These are phyloP conservation scores for Brenthis daphne DNA, from an alignment of 2,888 invertebrate species.

Conservation along the genomic window DNA sequence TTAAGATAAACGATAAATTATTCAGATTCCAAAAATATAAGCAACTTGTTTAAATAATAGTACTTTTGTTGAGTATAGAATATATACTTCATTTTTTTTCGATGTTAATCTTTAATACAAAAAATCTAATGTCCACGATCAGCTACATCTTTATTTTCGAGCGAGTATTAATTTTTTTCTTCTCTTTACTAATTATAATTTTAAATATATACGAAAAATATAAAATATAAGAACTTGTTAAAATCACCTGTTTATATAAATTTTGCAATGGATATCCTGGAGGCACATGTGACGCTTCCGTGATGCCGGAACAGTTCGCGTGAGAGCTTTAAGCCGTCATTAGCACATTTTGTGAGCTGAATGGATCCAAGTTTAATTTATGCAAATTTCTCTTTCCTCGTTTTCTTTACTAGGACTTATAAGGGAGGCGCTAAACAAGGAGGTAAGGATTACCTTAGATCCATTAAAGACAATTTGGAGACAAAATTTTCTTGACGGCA, in stretches of 20 bases:
- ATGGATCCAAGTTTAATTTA: constrained; percentile 72
- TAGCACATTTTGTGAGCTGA: constrained; percentile 66
- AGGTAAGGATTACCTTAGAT: constrained; percentile 45
- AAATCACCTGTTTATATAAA: neutral
- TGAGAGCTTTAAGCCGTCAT: constrained; percentile 55
- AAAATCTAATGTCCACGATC: too few species aligned
- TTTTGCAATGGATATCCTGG: constrained; percentile 16
- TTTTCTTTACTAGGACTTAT: constrained; percentile 65
- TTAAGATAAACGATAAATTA: constrained; percentile 37
- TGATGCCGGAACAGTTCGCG: constrained; percentile 60
- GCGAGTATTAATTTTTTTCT: too few species aligned
- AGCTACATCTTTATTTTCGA: too few species aligned
- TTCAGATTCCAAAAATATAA: constrained; percentile 29
- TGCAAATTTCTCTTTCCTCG: constrained; percentile 75
- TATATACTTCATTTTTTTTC: neutral
- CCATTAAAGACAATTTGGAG: constrained; percentile 44
- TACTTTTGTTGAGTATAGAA: constrained; percentile 10
- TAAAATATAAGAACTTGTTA: too few species aligned
- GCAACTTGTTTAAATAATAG: constrained; percentile 12
- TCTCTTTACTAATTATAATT: too few species aligned
- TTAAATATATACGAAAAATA: too few species aligned
- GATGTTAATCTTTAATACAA: too few species aligned
- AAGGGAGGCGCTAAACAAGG: constrained; percentile 48
- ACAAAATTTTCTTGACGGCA: constrained; percentile 42
- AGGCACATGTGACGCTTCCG: constrained; percentile 46